Evolutionary conservation across 2,888 invertebrate genomes (phyloP).

Genomic region (Ennomos erosarius): DNA sequence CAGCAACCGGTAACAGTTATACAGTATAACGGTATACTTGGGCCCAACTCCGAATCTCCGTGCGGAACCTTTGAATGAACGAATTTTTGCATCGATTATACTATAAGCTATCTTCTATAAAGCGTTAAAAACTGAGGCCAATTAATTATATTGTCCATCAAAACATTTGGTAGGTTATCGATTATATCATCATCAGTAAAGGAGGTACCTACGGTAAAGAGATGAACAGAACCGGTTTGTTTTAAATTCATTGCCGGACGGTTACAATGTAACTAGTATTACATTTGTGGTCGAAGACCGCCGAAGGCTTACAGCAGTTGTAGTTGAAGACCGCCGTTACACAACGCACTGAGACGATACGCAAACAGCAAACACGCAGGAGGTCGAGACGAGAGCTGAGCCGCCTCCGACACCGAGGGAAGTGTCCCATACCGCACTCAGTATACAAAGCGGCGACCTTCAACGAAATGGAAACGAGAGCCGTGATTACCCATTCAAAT

Average conservation of each 20-base stretch:
- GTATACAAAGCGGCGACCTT: constrained; percentile 20
- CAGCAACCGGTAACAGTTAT: constrained; percentile 3
- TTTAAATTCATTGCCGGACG: not conserved
- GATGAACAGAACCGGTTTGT: constrained; percentile 7
- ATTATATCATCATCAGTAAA: too few species aligned
- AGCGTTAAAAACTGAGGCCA: too few species aligned
- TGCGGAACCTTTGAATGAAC: too few species aligned
- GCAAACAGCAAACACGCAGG: constrained; percentile 6
- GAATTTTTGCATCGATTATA: too few species aligned
- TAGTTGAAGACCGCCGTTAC: constrained; percentile 4
- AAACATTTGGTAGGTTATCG: too few species aligned
- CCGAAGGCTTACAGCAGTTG: not conserved
- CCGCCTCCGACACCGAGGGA: not conserved
- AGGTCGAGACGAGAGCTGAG: not conserved
- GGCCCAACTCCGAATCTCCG: too few species aligned
- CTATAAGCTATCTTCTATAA: too few species aligned
- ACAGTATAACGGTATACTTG: constrained; percentile 10
- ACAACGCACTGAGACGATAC: constrained; percentile 9
- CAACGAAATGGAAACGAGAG: constrained; percentile 24
- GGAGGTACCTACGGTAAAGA: not conserved
- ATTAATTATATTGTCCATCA: too few species aligned
- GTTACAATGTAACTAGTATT: not conserved
- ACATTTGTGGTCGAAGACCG: too few species aligned
- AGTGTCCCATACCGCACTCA: constrained; percentile 17
- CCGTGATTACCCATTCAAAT: constrained; percentile 25